Conservation (phyloP, 2,113 vertebrate genomes). For the Odocoileus virginianus region DNA sequence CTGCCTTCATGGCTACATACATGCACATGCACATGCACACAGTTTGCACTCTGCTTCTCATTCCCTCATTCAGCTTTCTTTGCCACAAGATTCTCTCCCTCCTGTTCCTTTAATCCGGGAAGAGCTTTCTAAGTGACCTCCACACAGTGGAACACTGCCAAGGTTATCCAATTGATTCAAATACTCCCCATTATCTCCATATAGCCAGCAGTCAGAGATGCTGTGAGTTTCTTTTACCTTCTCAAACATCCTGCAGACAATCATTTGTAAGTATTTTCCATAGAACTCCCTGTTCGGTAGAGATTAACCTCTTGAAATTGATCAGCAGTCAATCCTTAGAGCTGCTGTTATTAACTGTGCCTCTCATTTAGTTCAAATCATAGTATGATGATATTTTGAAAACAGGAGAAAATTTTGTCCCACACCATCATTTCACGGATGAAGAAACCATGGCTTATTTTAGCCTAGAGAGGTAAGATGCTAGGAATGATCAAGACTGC, state of each 20-base stretch:
- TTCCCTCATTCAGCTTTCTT: not conserved
- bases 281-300: not conserved
- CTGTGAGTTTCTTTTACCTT: not conserved
- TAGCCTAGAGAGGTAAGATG: not conserved
- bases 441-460: not conserved
- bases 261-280: constrained; percentile 17
- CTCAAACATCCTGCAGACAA: not conserved
- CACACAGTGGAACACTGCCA: not conserved
- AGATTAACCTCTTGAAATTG: constrained; percentile 29
- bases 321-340: not conserved
- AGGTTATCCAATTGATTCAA: constrained; percentile 26
- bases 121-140: constrained; percentile 18
- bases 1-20: not conserved
- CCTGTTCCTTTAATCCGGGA: not conserved
- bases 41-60: not conserved
- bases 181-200: not conserved
- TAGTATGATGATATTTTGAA: constrained; percentile 17
- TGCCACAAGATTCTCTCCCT: not conserved
- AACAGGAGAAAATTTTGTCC: not conserved
- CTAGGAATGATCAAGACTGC: not conserved
- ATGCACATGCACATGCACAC: not conserved
- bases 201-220: not conserved
- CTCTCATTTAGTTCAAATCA: not conserved
- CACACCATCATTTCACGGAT: not conserved
- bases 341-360: not conserved